Percentiles rank a stretch among this genome's conserved stretches.
Evolutionary conservation across 2,797 vertebrate genomes (phyloP).

Genomic region (Myripristis murdjan): DNA sequence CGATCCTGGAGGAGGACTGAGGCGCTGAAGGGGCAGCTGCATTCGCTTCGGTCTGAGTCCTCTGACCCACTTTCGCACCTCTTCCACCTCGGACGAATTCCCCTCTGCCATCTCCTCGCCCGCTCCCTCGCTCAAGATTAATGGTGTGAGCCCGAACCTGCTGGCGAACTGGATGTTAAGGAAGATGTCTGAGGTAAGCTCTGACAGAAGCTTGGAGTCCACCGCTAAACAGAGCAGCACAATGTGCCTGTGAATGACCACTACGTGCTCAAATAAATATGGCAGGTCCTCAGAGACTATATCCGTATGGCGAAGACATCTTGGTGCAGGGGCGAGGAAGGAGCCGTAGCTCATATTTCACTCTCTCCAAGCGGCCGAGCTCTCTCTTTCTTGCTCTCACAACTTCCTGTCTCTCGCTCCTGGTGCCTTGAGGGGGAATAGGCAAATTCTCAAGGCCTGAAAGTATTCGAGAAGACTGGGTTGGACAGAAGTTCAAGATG

Average conservation of each 20-base stretch:
- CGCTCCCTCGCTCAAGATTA: conserved; percentile 81
- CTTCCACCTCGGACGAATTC: conserved; percentile 64
- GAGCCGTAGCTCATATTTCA: conserved; percentile 81
- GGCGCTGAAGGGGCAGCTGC: conserved; percentile 81
- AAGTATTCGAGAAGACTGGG: conserved; percentile 84
- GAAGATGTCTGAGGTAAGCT: conserved; percentile 65
- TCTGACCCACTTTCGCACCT: conserved; percentile 87
- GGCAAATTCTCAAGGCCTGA: conserved; percentile 80
- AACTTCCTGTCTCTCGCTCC: conserved; percentile 67
- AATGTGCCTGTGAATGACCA: conserved; percentile 39
- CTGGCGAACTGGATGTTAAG: conserved; percentile 77
- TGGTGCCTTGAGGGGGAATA: conserved; percentile 73
- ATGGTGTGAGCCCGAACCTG: conserved; percentile 84
- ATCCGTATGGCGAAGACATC: conserved; percentile 68
- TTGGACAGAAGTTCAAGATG: conserved; percentile 86
- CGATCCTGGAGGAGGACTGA: conserved; percentile 66
- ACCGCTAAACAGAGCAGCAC: conserved; percentile 16
- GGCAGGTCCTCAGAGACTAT: conserved; percentile 63
- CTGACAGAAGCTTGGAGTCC: conserved; percentile 71
- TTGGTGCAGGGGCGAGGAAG: conserved; percentile 48
- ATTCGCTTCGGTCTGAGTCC: conserved; percentile 86
- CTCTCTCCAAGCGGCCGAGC: conserved; percentile 69
- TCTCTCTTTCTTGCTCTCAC: conserved; percentile 75
- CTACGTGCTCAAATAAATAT: conserved; percentile 66
- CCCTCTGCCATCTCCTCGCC: conserved; percentile 58